Base-by-base conservation (phyloP, 2,888 invertebrate species). In the Rutpela maculata region DNA sequence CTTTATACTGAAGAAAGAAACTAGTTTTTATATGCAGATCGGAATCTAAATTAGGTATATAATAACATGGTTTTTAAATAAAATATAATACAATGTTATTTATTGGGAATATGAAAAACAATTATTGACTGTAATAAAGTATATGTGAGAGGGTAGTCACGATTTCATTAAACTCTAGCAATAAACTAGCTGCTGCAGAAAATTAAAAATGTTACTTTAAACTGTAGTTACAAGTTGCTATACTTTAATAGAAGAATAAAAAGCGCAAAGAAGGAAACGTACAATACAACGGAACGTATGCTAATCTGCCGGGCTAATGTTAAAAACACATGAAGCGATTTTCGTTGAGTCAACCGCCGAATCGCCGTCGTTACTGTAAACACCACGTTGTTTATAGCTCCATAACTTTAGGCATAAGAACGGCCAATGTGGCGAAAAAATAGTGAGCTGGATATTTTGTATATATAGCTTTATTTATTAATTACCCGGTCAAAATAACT, bases 11-110 rank as follows among this genome's bases (percentile, higher is more conserved):
- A 56, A 72, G 63, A 71, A 70, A 62, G 62, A 72, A 72, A 63
- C 72, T 56, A 72, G 72, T 72, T 72, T 72, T 72, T 72, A 55
- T 72, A 43, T 19, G 31, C 72, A 72, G 72, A 72, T 63, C 57
- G 50, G 63, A 50, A 72, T 72, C 72, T 72, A 62, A 72, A 55
- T 63, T 70, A 70, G 22, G 62, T 62, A 63, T 18, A 63, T 72
- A 55, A 63, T 62, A 63, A 62, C 72, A 72, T 31, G 72, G 62
- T 56, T 72, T 72, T 63, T 62, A 72, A 72, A 72, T 72, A 67
- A 67, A 55, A 22, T 67, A 63, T 72, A 63, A 63, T 59, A 60
- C 62, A 50, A 9, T 18, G 38, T 59, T 70, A 70, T 59, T 59
- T 59, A 59, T 59, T 4, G 59, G 19, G 59, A 19, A 59, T 50